phyloP scores from a whole-genome alignment of 2,113 vertebrate species.

The Neolamprologus sp. region DNA sequence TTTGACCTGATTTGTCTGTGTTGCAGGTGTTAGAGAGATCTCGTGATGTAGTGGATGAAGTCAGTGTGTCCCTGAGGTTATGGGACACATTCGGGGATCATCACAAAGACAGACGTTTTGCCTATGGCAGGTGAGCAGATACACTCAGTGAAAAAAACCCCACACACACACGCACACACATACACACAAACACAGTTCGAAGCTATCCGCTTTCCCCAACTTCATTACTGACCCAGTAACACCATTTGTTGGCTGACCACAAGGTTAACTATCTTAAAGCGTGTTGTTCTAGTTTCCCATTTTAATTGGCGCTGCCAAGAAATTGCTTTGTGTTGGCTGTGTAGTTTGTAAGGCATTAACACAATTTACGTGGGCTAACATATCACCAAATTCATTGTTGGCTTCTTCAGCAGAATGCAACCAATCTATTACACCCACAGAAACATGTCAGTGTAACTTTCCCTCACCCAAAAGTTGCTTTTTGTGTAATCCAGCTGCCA shows the following conservation, averaged over 20 bases:
- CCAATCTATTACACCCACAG: background rate
- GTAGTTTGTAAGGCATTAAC: background rate
- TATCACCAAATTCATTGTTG: background rate
- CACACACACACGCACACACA: background rate
- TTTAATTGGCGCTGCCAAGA: background rate
- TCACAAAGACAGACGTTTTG: slow-evolving; percentile 82
- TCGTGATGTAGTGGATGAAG: slow-evolving; percentile 81
- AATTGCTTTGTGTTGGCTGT: background rate
- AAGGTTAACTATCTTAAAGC: background rate
- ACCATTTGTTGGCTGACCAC: slow-evolving; percentile 2
- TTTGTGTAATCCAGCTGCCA: slow-evolving; percentile 18
- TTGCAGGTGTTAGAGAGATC: slow-evolving; percentile 80
- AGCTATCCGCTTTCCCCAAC: background rate
- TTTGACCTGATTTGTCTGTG: slow-evolving; percentile 4
- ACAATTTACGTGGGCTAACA: background rate
- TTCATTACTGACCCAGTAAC: slow-evolving; percentile 34
- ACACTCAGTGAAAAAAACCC: background rate
- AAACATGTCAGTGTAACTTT: background rate
- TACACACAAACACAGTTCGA: background rate
- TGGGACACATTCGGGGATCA: slow-evolving; percentile 87
- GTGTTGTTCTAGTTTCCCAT: background rate
- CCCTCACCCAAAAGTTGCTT: background rate
- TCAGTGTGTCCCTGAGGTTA: slow-evolving; percentile 78
- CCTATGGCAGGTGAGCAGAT: slow-evolving; percentile 76
- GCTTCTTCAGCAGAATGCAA: background rate